Percentiles rank a stretch among this genome's conserved stretches.
Conservation (phyloP, 2,797 vertebrate species). For the Lacerta viridis region DNA sequence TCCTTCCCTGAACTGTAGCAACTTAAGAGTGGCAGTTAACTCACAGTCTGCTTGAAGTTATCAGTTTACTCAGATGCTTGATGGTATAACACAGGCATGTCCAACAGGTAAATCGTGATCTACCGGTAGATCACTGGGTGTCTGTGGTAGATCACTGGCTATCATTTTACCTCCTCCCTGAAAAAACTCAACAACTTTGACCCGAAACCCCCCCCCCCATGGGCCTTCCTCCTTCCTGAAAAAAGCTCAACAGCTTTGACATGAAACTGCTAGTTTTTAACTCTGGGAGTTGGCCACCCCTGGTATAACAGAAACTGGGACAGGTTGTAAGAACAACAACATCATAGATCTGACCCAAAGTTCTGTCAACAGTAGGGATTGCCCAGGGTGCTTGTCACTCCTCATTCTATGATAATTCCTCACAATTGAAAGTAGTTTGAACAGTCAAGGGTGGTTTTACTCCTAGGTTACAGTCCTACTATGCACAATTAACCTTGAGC, state of each 20-base stretch:
- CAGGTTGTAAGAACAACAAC: neutral
- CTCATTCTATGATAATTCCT: neutral
- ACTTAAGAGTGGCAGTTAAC: neutral
- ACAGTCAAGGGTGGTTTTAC: neutral
- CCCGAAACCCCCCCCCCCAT: no score
- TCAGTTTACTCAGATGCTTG: neutral
- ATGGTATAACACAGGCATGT: neutral
- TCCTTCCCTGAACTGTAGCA: neutral
- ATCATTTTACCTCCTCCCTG: no score
- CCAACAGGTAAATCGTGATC: no score
- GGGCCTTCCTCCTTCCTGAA: no score
- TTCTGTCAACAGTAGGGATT: no score
- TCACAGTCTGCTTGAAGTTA: neutral
- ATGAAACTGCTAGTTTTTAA: no score
- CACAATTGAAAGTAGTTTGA: neutral
- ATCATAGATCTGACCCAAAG: no score
- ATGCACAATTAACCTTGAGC: neutral
- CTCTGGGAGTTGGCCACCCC: no score
- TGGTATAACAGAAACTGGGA: neutral
- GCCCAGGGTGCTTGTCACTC: neutral
- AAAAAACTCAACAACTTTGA: no score
- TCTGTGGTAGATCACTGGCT: no score
- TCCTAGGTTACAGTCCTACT: neutral
- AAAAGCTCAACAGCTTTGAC: no score
- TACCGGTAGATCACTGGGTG: no score